Conservation (phyloP, 64 coral and sea anemone species). For the Montipora efflorescens region DNA sequence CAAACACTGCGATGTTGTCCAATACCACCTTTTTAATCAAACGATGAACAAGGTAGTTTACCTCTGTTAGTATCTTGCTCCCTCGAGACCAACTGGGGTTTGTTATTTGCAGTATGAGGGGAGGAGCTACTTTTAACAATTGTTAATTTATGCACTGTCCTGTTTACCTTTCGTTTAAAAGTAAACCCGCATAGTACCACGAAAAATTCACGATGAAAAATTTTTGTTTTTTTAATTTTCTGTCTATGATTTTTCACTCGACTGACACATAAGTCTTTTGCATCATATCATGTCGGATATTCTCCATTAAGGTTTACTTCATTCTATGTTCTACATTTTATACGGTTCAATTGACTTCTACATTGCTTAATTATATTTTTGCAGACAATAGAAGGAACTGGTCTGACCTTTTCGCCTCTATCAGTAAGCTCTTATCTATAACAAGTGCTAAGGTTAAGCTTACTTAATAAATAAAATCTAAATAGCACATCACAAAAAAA, state of each 20-base stretch:
- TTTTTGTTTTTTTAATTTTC: neutral
- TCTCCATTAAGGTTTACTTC: too few relatives aligned
- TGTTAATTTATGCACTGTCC: constrained; percentile 36
- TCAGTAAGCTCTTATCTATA: too few relatives aligned
- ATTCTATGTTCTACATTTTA: too few relatives aligned
- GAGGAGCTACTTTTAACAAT: constrained; percentile 40
- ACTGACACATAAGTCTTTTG: neutral
- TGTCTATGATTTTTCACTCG: neutral
- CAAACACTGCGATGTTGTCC: neutral
- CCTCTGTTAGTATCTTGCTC: neutral
- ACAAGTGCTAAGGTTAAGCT: too few relatives aligned
- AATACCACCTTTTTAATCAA: neutral
- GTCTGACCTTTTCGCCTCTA: too few relatives aligned
- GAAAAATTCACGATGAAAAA: neutral
- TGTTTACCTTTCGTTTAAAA: neutral
- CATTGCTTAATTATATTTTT: too few relatives aligned
- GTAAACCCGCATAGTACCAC: constrained; percentile 16
- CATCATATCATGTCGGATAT: too few relatives aligned
- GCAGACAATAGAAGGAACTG: too few relatives aligned
- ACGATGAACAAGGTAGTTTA: neutral
- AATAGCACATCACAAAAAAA: too few relatives aligned
- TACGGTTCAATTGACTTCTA: too few relatives aligned
- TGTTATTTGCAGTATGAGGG: constrained; percentile 14
- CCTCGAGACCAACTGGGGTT: constrained; percentile 23
- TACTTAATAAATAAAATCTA: too few relatives aligned